These are phyloP conservation scores for Spongilla lacustris DNA, from an alignment of 37 sponge, comb jelly and placozoan genomes.

Conservation along the genomic window DNA sequence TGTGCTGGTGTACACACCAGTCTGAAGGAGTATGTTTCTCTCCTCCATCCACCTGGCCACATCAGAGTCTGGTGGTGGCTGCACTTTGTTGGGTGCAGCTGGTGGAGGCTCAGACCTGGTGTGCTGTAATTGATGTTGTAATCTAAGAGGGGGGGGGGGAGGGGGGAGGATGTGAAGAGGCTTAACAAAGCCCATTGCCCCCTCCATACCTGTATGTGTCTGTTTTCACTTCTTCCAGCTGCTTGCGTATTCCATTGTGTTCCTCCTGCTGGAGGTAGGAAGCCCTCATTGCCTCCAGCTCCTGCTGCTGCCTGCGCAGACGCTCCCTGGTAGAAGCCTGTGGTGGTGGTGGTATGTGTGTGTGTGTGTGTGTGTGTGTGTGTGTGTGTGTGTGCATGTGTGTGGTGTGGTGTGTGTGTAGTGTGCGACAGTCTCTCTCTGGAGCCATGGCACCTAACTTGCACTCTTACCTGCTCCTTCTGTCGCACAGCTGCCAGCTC, in stretches of 20 bases:
- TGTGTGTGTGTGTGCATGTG: too few relatives aligned
- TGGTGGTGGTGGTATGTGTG: too few relatives aligned
- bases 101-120: background rate
- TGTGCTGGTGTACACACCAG: conserved; percentile 81
- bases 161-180: background rate
- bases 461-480: conserved; percentile 68
- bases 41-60: conserved; percentile 92
- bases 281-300: conserved; percentile 70
- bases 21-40: conserved; percentile 83
- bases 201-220: conserved; percentile 41
- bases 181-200: background rate
- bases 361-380: too few relatives aligned
- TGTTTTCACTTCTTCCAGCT: conserved; percentile 51
- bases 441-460: too few relatives aligned
- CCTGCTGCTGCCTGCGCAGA: conserved; percentile 69
- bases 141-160: conserved; percentile 1
- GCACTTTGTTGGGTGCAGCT: background rate
- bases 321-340: conserved; percentile 35
- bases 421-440: too few relatives aligned
- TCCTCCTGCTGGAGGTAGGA: conserved; percentile 69
- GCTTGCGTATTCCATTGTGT: conserved; percentile 46
- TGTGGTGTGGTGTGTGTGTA: too few relatives aligned
- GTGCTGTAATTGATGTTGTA: conserved; percentile 21
- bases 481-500: conserved; percentile 81
- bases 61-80: conserved; percentile 31